Conservation (phyloP, 1,140 invertebrate genomes). For the Papilio glaucus region DNA sequence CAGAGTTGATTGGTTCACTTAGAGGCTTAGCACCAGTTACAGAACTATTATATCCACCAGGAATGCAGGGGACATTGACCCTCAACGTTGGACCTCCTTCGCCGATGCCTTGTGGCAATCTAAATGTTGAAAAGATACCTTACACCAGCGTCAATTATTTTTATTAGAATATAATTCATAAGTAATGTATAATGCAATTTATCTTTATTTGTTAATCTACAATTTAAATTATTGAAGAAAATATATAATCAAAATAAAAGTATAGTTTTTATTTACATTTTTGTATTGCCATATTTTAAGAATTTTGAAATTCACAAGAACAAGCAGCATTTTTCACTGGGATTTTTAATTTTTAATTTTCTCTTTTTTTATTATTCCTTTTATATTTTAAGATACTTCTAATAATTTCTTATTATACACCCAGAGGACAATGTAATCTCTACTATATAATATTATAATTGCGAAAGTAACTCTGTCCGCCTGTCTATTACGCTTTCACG, state of each 20-base stretch:
- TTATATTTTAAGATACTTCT: too few relatives aligned
- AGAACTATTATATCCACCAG: conserved; percentile 24
- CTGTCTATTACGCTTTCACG: too few relatives aligned
- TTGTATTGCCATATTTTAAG: not conserved
- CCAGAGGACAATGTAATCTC: too few relatives aligned
- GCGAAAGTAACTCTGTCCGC: too few relatives aligned
- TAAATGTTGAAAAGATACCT: conserved; percentile 26
- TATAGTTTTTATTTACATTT: not conserved
- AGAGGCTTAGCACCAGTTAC: not conserved
- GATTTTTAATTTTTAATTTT: too few relatives aligned
- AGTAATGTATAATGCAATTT: not conserved
- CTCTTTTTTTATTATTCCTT: too few relatives aligned
- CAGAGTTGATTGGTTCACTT: conserved; percentile 19
- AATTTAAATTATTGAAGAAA: conserved; percentile 13
- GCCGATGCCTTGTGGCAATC: not conserved
- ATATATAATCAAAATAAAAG: not conserved
- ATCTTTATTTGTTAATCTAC: not conserved
- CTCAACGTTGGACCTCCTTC: conserved; percentile 6
- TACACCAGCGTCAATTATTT: conserved; percentile 26
- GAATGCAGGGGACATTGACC: not conserved
- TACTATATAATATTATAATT: too few relatives aligned
- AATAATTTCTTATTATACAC: too few relatives aligned
- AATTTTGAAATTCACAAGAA: too few relatives aligned
- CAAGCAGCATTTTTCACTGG: too few relatives aligned
- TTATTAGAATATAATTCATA: not conserved